Conservation (phyloP, 1,140 invertebrate genomes). For the Danaus plexippus region DNA sequence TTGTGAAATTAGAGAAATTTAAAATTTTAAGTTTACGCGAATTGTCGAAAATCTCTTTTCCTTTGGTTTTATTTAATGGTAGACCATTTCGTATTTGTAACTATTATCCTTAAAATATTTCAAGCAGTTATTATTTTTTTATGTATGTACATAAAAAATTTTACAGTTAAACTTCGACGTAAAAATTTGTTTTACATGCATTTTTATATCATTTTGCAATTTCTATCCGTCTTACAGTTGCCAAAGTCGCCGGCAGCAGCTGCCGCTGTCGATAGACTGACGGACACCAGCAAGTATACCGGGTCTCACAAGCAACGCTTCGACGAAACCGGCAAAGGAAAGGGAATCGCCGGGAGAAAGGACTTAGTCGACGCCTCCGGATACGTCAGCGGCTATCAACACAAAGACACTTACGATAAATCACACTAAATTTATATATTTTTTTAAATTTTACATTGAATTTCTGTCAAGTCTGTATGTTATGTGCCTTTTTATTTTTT, state of each 20-base stretch:
- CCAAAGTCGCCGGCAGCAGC: constrained; percentile 76
- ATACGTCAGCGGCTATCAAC: constrained; percentile 91
- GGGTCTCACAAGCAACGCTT: constrained; percentile 93
- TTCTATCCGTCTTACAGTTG: constrained; percentile 53
- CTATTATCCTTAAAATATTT: too few species aligned
- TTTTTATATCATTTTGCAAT: too few species aligned
- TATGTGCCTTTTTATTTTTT: constrained; percentile 11
- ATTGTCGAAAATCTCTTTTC: too few species aligned
- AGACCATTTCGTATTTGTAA: too few species aligned
- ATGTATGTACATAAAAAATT: too few species aligned
- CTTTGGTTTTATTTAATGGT: too few species aligned
- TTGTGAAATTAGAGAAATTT: too few species aligned
- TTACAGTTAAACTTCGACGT: too few species aligned
- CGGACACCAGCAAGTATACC: constrained; percentile 91
- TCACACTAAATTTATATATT: constrained; percentile 57
- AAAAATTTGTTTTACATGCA: too few species aligned
- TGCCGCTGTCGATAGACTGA: constrained; percentile 87
- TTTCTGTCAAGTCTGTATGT: neutral
- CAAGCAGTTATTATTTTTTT: too few species aligned
- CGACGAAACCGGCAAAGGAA: constrained; percentile 89
- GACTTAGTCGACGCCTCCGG: constrained; percentile 84
- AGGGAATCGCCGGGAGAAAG: constrained; percentile 88
- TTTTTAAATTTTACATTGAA: constrained; percentile 4
- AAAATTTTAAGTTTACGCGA: too few species aligned
- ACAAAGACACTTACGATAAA: constrained; percentile 83